Evolutionary conservation across 1,140 invertebrate genomes (phyloP).

Genomic region (Araneus ventricosus): DNA sequence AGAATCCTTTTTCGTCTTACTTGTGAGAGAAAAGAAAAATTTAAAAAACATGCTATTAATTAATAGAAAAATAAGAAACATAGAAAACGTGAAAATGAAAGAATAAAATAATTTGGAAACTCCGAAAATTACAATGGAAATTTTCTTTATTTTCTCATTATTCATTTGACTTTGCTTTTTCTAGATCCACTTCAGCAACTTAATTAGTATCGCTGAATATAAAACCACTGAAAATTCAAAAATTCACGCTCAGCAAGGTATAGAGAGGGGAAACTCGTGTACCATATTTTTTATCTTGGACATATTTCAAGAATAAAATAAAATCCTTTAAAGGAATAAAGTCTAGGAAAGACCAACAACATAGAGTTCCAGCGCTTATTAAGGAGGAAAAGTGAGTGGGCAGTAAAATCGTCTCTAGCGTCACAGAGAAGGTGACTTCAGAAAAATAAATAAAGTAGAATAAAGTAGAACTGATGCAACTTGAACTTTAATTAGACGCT

Average conservation of each 20-base stretch:
- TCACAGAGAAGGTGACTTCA: neutral
- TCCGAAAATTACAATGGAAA: neutral
- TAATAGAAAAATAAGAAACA: neutral
- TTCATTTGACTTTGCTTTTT: neutral
- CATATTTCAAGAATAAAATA: neutral
- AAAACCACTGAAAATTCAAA: neutral
- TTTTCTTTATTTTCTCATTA: neutral
- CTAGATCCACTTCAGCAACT: neutral
- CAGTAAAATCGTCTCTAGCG: neutral
- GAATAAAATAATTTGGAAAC: neutral
- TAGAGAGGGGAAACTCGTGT: neutral
- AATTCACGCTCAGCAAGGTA: neutral
- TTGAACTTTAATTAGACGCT: neutral
- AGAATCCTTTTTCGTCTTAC: neutral
- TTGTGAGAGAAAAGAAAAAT: neutral
- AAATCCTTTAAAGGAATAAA: neutral
- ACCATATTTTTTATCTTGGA: neutral
- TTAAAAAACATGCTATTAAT: neutral
- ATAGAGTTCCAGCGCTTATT: neutral
- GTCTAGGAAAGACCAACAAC: constrained; percentile 9
- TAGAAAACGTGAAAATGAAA: neutral
- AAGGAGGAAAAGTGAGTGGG: neutral
- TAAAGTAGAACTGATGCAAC: neutral
- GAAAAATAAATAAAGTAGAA: neutral
- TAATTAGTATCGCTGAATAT: neutral